Evolutionary conservation across 2,888 invertebrate genomes (phyloP).

Genomic region (Marronus borbonicus): DNA sequence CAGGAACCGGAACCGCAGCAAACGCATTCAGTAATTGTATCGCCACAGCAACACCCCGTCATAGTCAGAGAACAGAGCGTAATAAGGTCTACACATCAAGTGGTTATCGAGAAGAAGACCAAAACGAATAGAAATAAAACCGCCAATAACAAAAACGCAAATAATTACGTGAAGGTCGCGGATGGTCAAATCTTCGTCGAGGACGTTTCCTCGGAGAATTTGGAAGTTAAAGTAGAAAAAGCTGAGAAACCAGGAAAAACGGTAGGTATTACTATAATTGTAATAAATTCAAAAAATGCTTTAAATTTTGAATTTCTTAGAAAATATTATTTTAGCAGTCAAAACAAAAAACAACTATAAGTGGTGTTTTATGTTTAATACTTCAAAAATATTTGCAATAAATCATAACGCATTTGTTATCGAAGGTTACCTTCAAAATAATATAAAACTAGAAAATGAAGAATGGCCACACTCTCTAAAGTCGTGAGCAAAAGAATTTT

Average conservation of each 20-base stretch:
- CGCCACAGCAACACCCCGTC: conserved; percentile 42
- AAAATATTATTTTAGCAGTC: no score
- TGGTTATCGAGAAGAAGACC: conserved; percentile 63
- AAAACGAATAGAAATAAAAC: conserved; percentile 63
- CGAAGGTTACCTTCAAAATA: no score
- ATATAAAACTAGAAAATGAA: no score
- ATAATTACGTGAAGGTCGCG: conserved; percentile 60
- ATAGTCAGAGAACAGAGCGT: conserved; percentile 59
- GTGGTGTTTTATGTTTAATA: no score
- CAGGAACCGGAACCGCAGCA: conserved; percentile 47
- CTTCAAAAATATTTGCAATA: no score
- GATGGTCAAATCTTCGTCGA: conserved; percentile 58
- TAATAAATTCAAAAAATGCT: no score
- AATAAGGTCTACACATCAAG: conserved; percentile 58
- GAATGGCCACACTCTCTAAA: no score
- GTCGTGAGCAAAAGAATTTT: no score
- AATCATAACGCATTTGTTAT: no score
- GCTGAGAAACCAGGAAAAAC: conserved; percentile 59
- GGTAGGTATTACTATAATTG: conserved; percentile 52
- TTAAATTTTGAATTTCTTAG: no score
- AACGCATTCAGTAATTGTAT: conserved; percentile 37
- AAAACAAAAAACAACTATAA: no score
- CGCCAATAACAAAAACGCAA: conserved; percentile 58
- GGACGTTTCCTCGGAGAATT: conserved; percentile 24
- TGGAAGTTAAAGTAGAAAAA: conserved; percentile 9